These are phyloP conservation scores for Lasius fuliginosus DNA, from an alignment of 2,888 invertebrate genomes.

Conservation along the genomic window DNA sequence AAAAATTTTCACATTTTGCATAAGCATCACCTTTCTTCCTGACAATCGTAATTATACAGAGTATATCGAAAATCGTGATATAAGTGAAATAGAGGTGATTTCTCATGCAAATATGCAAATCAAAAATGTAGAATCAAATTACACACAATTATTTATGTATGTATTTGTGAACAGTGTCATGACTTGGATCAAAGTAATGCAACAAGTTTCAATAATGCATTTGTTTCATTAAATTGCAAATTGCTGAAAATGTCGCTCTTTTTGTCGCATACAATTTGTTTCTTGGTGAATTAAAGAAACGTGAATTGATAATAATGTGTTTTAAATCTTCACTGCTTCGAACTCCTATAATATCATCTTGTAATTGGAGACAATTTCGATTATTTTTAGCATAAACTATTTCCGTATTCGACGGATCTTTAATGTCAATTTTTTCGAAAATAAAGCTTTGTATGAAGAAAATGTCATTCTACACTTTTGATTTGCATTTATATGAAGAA, in stretches of 20 bases:
- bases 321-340: too few species aligned
- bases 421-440: too few species aligned
- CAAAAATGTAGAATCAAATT: slow-evolving; percentile 3
- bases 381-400: too few species aligned
- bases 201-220: background rate
- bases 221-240: background rate
- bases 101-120: background rate
- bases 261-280: too few species aligned
- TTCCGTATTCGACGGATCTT: too few species aligned
- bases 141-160: background rate
- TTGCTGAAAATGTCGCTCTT: background rate
- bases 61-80: background rate
- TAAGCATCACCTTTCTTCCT: background rate
- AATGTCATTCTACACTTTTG: background rate
- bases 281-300: too few species aligned
- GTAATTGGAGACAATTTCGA: too few species aligned
- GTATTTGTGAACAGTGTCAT: background rate
- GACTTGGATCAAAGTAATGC: background rate
- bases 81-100: background rate
- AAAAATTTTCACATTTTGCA: background rate
- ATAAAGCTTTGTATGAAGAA: too few species aligned
- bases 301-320: too few species aligned
- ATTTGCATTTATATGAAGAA: background rate
- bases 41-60: background rate
- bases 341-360: too few species aligned